phyloP scores from a whole-genome alignment of 2,888 invertebrate species.

The Patella pellucida region DNA sequence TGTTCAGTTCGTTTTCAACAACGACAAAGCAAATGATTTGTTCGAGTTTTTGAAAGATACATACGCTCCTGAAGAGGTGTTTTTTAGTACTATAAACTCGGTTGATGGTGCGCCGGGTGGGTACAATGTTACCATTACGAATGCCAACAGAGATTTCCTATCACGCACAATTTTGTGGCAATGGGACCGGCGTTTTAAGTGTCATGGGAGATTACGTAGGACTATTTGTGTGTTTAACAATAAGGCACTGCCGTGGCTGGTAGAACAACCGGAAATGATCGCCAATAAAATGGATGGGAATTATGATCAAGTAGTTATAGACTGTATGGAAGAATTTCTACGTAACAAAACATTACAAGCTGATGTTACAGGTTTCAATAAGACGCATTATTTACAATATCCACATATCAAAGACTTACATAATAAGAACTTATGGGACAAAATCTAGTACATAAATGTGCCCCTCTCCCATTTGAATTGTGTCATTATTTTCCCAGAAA shows the following conservation, averaged over 20 bases:
- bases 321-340: constrained; percentile 28
- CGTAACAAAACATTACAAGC: background rate
- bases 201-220: constrained; percentile 40
- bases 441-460: too few species aligned
- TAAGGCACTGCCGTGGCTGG: constrained; percentile 57
- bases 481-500: too few species aligned
- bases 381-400: background rate
- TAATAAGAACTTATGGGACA: background rate
- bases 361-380: background rate
- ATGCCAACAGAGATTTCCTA: constrained; percentile 39
- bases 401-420: constrained; percentile 7
- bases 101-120: constrained; percentile 56
- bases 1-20: constrained; percentile 55
- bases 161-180: constrained; percentile 52
- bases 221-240: constrained; percentile 47
- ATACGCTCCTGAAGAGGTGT: constrained; percentile 65
- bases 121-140: constrained; percentile 43
- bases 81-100: constrained; percentile 64
- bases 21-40: constrained; percentile 48
- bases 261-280: constrained; percentile 55
- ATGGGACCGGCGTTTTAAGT: constrained; percentile 31
- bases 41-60: constrained; percentile 62
- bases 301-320: constrained; percentile 40
- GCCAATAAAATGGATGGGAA: constrained; percentile 59
- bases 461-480: too few species aligned